phyloP scores from a whole-genome alignment of 2,113 vertebrate genomes.

The Poeciliopsis prolifica region DNA sequence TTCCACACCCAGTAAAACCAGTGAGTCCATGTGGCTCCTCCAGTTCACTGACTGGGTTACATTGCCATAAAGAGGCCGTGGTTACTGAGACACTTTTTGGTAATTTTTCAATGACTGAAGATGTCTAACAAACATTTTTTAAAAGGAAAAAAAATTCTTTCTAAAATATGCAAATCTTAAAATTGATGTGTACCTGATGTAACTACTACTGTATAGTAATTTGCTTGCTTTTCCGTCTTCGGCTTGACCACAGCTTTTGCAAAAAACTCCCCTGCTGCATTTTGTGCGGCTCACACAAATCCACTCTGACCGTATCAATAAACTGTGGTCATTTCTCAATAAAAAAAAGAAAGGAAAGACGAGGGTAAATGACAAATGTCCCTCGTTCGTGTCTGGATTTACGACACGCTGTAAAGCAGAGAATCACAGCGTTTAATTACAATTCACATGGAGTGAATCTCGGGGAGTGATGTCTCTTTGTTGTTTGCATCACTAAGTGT shows the following conservation, averaged over 20 bases:
- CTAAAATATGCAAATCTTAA: no score
- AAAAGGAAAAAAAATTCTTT: background rate
- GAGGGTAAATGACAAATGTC: constrained; percentile 62
- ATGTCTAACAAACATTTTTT: background rate
- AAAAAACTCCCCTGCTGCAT: background rate
- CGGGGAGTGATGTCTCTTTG: constrained; percentile 70
- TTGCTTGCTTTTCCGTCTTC: background rate
- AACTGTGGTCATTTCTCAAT: constrained; percentile 50
- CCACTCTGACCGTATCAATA: constrained; percentile 39
- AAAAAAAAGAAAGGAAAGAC: constrained; percentile 54
- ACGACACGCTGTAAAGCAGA: constrained; percentile 51
- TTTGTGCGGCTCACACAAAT: background rate
- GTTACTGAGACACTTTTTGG: background rate
- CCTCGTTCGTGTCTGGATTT: constrained; percentile 62
- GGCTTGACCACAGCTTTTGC: background rate
- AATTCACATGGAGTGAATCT: constrained; percentile 36
- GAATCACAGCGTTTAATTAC: constrained; percentile 67
- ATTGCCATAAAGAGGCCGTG: background rate
- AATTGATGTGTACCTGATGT: no score
- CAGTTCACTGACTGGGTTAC: background rate
- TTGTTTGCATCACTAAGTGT: constrained; percentile 57
- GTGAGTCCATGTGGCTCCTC: background rate
- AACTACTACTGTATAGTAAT: background rate
- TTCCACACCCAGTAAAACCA: no score
- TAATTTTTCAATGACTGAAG: background rate